phyloP scores from a whole-genome alignment of 2,888 invertebrate genomes.

The Heliconius sara region DNA sequence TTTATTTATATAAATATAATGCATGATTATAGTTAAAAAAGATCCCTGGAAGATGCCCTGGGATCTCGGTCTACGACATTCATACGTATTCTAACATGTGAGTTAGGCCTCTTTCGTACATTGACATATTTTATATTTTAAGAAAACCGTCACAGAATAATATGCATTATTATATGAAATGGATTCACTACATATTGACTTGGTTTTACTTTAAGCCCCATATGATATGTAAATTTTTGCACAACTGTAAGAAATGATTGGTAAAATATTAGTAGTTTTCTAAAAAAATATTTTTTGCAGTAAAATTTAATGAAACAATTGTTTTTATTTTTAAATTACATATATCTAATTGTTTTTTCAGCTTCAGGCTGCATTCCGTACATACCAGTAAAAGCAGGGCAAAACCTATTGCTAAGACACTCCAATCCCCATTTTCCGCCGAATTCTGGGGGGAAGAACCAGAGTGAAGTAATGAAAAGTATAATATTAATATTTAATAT shows the following conservation, averaged over 20 bases:
- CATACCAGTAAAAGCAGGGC: too few species aligned
- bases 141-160: background rate
- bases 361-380: too few species aligned
- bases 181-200: background rate
- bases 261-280: slow-evolving; percentile 1
- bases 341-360: background rate
- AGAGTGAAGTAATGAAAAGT: too few species aligned
- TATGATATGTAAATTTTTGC: slow-evolving; percentile 29
- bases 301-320: background rate
- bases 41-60: too few species aligned
- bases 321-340: background rate
- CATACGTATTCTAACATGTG: background rate
- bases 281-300: background rate
- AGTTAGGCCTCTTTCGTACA: slow-evolving; percentile 4
- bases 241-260: slow-evolving; percentile 1
- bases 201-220: background rate
- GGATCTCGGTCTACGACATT: too few species aligned
- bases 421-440: too few species aligned
- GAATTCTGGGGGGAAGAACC: too few species aligned
- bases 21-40: too few species aligned
- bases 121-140: background rate
- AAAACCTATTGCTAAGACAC: too few species aligned
- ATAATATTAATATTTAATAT: too few species aligned
- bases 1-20: too few species aligned
- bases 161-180: background rate